Base-by-base conservation (phyloP, 2,797 vertebrate species). In the Amazonetta brasiliensis region DNA sequence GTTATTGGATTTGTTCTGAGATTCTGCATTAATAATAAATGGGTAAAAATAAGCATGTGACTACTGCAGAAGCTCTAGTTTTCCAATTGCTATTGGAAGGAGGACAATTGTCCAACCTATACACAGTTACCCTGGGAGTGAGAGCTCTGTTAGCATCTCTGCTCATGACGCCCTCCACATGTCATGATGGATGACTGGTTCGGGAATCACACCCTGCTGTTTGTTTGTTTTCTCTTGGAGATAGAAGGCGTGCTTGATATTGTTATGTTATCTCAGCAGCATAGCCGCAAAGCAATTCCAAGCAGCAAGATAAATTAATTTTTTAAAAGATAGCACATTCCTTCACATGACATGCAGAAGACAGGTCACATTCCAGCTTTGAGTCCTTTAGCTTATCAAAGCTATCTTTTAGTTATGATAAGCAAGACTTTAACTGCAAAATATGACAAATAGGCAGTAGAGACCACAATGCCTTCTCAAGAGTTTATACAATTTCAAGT, bases 141-240 rank as follows among this genome's bases (percentile, higher is more conserved):
- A 83, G 66, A 94, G 63, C 46, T 64, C 12, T 22, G 41, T 81
- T 64, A 30, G 9, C 72, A 48, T 72, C 84, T 60, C 73, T 63
- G 16, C 50, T 43, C 55, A 46, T 44, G 87, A 81, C 69, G 41
- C 93, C 55, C 41, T 66, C 48, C 80, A 46, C 35, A 18, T 15
- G 69, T 83, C 52, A 91, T 20, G 7, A 87, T 87, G 71, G 92
- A 92, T 74, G 72, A 67, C 1, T 5, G 39, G 43, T 67, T n/a
- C 14, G 50, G 73, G 74, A 94, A 95, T 89, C 80, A 37, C 79
- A 92, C 81, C 88, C 90, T 93, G 84, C 66, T 96, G 60, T 73
- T 89, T 90, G 43, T 64, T 89, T 83, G 73, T 72, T 94, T 95
- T 86, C 59, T 89, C 77, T 87, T 64, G 68, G 75, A 88, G 73